Conservation (phyloP, 2,888 invertebrate genomes). For the Zygaena filipendulae region DNA sequence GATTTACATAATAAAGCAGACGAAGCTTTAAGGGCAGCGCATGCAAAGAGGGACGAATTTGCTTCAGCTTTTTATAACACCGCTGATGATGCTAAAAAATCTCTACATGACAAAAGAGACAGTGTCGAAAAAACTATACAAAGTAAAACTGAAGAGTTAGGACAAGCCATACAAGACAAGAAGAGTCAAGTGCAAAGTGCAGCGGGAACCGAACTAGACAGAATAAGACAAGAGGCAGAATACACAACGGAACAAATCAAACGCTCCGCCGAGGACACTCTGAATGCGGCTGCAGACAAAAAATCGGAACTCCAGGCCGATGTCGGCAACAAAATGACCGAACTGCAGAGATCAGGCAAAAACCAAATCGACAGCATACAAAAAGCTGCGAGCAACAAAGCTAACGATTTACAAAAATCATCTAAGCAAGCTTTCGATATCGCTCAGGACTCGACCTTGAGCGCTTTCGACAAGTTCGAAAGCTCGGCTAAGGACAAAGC, state of each 20-base stretch:
- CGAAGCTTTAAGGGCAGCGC: neutral
- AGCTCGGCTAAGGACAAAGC: slow-evolving; percentile 55
- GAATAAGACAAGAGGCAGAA: slow-evolving; percentile 55
- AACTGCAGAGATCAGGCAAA: slow-evolving; percentile 26
- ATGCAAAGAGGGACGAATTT: slow-evolving; percentile 4
- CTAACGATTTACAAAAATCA: slow-evolving; percentile 33
- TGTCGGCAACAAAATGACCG: slow-evolving; percentile 26
- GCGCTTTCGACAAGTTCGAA: slow-evolving; percentile 58
- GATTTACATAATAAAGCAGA: neutral
- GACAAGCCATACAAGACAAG: slow-evolving; percentile 14
- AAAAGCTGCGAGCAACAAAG: slow-evolving; percentile 27
- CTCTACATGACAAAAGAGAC: slow-evolving; percentile 17
- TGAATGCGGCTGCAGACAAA: slow-evolving; percentile 42
- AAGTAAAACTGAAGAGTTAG: slow-evolving; percentile 19
- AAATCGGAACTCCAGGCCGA: slow-evolving; percentile 35
- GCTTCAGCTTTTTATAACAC: slow-evolving; percentile 4
- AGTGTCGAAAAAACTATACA: slow-evolving; percentile 17
- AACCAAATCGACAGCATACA: slow-evolving; percentile 32
- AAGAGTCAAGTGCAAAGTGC: slow-evolving; percentile 25
- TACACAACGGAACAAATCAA: slow-evolving; percentile 54
- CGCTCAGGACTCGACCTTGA: slow-evolving; percentile 52
- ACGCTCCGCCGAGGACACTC: slow-evolving; percentile 44
- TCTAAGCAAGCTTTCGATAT: slow-evolving; percentile 44
- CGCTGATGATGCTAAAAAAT: slow-evolving; percentile 15
- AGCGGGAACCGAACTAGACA: slow-evolving; percentile 36